Base-by-base conservation (phyloP, 2,888 invertebrate genomes). In the Toxonevra muliebris region DNA sequence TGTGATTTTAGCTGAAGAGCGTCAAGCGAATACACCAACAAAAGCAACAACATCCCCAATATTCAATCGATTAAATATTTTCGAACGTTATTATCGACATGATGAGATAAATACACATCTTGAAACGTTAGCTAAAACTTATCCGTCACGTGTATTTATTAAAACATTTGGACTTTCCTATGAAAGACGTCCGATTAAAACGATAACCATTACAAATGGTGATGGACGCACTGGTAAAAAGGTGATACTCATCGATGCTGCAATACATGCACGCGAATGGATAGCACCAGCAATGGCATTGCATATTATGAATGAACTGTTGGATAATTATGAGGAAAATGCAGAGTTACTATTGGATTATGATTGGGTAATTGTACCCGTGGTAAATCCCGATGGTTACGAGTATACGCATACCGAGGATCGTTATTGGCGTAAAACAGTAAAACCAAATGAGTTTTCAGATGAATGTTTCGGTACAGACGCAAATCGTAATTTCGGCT, bases 401-500 rank as follows among this genome's bases (percentile, higher is more conserved):
- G 90, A 88, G 73, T 90, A 86, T 77, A 86, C 88, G 0, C 88
- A 88, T 69, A 74, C 70, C 0, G 0, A 64, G 0, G 71, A 78
- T 5, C 79, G 84, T 1, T 80, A 90, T 65, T 92, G 91, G 91
- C 88, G 92, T 15, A 92, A 92, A 79, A 92, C 90, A 0, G 87
- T 91, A 0, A 87, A 89, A 0, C 87, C 86, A 0, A 77, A 79
- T n/a, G n/a, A 19, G 8, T 2, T 10, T 7, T 75, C 68, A 3
- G 71, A 73, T 40, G 1, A 4, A 0, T 93, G 93, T 74, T 83
- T 84, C 1, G 94, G 94, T n/a, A 89, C 89, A 0, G 94, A 94
- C 77, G 89, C 89, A 0, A 94, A 93, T 81, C 86, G 93, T 1
- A 94, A 94, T 84, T 94, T 89, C 76, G 91, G 88, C 64, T 89